phyloP scores from a whole-genome alignment of 2,113 vertebrate species.

The Lates calcarifer region DNA sequence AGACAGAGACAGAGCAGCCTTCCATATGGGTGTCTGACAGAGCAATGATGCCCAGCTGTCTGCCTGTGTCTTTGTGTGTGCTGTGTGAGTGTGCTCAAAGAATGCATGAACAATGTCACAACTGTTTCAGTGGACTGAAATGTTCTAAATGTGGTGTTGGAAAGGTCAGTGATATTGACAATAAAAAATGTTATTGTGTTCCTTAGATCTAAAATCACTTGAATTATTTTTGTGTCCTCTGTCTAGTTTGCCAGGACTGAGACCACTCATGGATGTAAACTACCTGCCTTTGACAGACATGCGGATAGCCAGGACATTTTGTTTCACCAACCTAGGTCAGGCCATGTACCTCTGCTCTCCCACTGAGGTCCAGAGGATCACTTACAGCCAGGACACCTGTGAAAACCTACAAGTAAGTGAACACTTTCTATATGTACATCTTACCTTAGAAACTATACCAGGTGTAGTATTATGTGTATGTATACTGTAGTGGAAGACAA shows the following conservation, averaged over 20 bases:
- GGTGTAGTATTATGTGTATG: not conserved
- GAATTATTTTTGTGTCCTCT: conserved; percentile 33
- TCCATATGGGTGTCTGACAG: conserved; percentile 57
- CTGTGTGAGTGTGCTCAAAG: not conserved
- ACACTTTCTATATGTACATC: not conserved
- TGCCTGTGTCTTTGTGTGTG: conserved; percentile 17
- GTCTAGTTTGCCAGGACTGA: conserved; percentile 95
- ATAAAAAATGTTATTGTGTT: not conserved
- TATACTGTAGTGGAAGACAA: not conserved
- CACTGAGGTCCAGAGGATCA: conserved; percentile 98
- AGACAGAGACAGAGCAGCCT: conserved; percentile 32
- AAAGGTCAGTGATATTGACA: not conserved
- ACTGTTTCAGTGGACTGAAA: not conserved
- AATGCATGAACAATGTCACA: conserved; percentile 7
- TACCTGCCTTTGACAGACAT: conserved; percentile 99
- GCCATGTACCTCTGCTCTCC: conserved; percentile 97
- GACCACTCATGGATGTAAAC: conserved; percentile 97
- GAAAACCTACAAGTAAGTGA: conserved; percentile 94
- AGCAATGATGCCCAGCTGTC: conserved; percentile 39
- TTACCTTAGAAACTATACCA: too few relatives aligned
- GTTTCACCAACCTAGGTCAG: conserved; percentile 98
- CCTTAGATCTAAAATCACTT: not conserved
- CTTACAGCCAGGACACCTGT: conserved; percentile 98
- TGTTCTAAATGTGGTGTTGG: not conserved
- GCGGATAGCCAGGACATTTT: conserved; percentile 99